phyloP scores from a whole-genome alignment of 2,888 invertebrate species.

The Acanthococcus lagerstroemiae region DNA sequence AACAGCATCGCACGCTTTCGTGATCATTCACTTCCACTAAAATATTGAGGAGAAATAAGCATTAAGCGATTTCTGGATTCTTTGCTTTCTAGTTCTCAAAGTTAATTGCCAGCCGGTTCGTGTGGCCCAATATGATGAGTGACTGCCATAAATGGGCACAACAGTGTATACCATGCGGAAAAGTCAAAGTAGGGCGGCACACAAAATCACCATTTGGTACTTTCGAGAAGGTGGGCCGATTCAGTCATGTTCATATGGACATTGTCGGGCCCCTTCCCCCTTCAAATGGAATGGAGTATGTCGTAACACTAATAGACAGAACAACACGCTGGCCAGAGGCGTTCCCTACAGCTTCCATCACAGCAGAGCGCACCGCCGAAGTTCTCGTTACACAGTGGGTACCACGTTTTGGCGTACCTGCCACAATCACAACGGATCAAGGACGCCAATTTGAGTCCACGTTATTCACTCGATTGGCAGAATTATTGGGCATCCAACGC shows the following conservation, averaged over 20 bases:
- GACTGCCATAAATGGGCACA: constrained; percentile 40
- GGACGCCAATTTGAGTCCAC: no score
- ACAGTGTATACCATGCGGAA: constrained; percentile 40
- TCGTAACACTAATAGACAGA: neutral
- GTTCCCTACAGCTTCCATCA: neutral
- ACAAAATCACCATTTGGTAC: constrained; percentile 36
- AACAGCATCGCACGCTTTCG: no score
- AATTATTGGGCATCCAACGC: no score
- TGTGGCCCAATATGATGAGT: constrained; percentile 41
- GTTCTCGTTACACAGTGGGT: constrained; percentile 28
- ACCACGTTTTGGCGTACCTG: no score
- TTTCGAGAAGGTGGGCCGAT: constrained; percentile 37
- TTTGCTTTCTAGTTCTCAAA: no score
- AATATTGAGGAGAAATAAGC: no score
- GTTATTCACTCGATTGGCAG: no score
- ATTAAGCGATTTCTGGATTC: no score
- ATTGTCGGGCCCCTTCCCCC: constrained; percentile 36
- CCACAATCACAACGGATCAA: no score
- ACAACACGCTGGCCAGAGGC: neutral
- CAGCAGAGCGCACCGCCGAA: neutral
- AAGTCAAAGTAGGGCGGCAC: constrained; percentile 39
- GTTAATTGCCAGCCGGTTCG: constrained; percentile 39
- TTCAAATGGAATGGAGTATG: neutral
- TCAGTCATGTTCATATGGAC: constrained; percentile 40
- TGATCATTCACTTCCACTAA: no score